Evolutionary conservation across 2,113 vertebrate species (phyloP).

Genomic region (Galeopterus variegatus): DNA sequence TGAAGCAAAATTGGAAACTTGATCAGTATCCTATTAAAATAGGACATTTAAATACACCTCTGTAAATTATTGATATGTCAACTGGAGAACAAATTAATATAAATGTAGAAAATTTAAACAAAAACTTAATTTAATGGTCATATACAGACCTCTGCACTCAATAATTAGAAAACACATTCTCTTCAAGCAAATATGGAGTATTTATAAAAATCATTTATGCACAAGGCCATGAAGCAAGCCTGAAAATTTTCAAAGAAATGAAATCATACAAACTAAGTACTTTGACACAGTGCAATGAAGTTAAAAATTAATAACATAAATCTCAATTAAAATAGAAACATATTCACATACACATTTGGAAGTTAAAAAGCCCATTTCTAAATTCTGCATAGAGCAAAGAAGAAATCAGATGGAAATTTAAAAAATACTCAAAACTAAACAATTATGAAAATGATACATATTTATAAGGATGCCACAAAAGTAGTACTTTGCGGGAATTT

Average conservation of each 20-base stretch:
- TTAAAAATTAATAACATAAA: constrained; percentile 44
- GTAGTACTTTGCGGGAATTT: constrained; percentile 7
- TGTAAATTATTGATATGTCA: constrained; percentile 10
- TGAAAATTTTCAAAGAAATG: constrained; percentile 32
- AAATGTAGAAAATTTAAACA: constrained; percentile 3
- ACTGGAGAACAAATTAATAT: not conserved
- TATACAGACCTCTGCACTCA: not conserved
- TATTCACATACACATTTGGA: not conserved
- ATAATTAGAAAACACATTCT: not conserved
- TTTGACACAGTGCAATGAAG: not conserved
- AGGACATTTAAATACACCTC: not conserved
- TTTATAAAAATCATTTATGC: not conserved
- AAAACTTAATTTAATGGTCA: constrained; percentile 1
- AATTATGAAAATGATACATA: constrained; percentile 2
- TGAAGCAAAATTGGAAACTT: constrained; percentile 50
- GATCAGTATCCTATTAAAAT: not conserved
- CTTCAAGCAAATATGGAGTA: not conserved
- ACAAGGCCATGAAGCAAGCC: not conserved
- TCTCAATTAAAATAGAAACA: not conserved
- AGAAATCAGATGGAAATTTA: constrained; percentile 32
- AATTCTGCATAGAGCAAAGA: constrained; percentile 45
- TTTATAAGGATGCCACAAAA: not conserved
- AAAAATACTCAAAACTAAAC: constrained; percentile 37
- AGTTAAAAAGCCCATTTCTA: not conserved
- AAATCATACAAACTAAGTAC: not conserved